Base-by-base conservation (phyloP, 1,140 invertebrate species). In the Solenopsis fugax region DNA sequence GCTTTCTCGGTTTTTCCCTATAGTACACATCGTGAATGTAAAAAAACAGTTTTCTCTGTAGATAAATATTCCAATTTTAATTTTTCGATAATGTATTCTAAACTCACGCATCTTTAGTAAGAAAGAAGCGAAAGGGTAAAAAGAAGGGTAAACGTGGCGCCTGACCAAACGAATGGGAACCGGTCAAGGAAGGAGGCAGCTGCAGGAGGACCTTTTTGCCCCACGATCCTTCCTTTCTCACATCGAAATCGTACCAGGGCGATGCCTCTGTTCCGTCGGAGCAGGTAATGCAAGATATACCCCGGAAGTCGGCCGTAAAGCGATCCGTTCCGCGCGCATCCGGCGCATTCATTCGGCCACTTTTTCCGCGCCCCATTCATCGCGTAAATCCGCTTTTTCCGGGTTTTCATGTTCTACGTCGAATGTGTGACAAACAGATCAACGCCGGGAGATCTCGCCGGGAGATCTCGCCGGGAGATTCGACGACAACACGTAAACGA, bases 221-320 rank as follows among this genome's bases (percentile, higher is more conserved):
- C 52, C 29, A 52, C 13, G 45, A 75, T 75, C 84, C 60, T 69
- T 72, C 54, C 24, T 73, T 67, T 64, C 58, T 45, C 62, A 1
- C n/a, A n/a, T 56, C 12, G 13, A 37, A 34, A 62, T 58, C 60
- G 2, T 18, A 18, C 34, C 18, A 34, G 41, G 37, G 16, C 41
- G 52, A 21, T 54, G 21, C n/a, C 21, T 29, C 29, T 24, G 45
- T 37, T 58, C 13, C 24, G 29, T 73, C 52, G 16, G n/a, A 41
- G 21, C 85, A 87, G 88, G 85, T 89, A 90, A 64, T 45, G 52
- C 18, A 45, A 73, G 69, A 72, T n/a, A 41, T 60, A 16, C 24
- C 75, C 89, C 89, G 90, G 89, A 91, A 91, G 90, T 91, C 72
- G 90, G 13, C 9, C 29, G 84, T 90, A 89, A 91, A 90, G 75